Conservation (phyloP, 2,113 vertebrate species). For the Chauna torquata region DNA sequence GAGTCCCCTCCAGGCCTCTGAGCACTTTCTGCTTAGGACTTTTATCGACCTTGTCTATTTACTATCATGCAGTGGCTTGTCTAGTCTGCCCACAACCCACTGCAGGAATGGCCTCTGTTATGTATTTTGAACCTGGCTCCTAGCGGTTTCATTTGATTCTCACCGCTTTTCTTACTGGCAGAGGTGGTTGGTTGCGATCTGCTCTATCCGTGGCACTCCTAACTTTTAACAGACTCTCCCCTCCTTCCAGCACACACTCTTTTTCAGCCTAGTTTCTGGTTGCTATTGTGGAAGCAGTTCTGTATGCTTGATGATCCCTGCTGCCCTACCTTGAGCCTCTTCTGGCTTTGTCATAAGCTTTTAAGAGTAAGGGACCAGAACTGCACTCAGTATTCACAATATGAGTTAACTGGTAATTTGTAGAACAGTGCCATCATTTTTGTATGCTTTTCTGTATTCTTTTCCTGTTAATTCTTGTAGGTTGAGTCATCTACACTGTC, state of each 20-base stretch:
- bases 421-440: neutral
- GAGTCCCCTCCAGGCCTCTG: too few relatives aligned
- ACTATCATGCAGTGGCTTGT: neutral
- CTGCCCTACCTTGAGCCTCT: neutral
- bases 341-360: neutral
- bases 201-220: accelerated
- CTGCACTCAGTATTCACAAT: accelerated
- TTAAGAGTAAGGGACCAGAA: too few relatives aligned
- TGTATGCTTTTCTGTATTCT: neutral
- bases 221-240: neutral
- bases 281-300: neutral
- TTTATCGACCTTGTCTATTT: neutral
- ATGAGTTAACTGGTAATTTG: neutral
- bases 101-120: too few relatives aligned
- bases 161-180: neutral
- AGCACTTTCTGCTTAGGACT: too few relatives aligned
- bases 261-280: neutral
- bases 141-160: too few relatives aligned
- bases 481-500: neutral
- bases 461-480: neutral
- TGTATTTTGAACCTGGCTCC: neutral
- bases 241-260: neutral
- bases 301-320: neutral
- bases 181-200: too few relatives aligned
- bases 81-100: accelerated